A percentile compares a stretch with the other conserved stretches of the same genome.
These are phyloP conservation scores for Tinamus guttatus DNA, from an alignment of 2,113 vertebrate genomes.

Conservation along the genomic window DNA sequence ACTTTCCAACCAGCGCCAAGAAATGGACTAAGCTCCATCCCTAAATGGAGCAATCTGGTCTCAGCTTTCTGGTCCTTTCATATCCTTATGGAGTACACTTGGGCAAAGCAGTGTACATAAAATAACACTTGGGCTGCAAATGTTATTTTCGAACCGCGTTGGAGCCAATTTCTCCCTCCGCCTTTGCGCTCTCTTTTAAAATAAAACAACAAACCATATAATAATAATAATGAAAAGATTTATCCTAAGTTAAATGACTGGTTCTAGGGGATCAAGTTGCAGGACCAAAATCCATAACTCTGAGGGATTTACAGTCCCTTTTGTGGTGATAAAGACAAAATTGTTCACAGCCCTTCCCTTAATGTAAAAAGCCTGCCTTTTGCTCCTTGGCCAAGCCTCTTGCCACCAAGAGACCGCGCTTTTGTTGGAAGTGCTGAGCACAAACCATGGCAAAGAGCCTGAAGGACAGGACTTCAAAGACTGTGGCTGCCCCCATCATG, in stretches of 20 bases:
- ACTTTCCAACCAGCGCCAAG: not conserved
- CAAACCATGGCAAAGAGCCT: not conserved
- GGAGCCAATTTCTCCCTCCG: not conserved
- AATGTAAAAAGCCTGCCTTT: slow-evolving; percentile 31
- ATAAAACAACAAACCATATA: slow-evolving; percentile 5
- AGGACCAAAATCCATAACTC: not conserved
- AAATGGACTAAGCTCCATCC: not conserved
- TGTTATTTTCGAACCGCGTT: not conserved
- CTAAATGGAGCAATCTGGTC: not conserved
- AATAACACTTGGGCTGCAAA: not conserved
- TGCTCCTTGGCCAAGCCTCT: not conserved
- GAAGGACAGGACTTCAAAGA: slow-evolving; percentile 37
- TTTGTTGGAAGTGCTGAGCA: slow-evolving; percentile 35
- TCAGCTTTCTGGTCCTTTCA: not conserved
- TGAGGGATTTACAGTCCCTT: slow-evolving; percentile 39
- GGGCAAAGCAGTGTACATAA: not conserved
- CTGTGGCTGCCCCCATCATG: not conserved
- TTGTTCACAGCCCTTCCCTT: slow-evolving; percentile 31
- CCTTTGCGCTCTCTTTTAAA: not conserved
- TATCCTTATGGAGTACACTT: not conserved
- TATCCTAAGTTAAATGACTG: not conserved
- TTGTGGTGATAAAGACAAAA: slow-evolving; percentile 45
- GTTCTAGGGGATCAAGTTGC: slow-evolving; percentile 1
- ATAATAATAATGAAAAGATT: slow-evolving; percentile 31
- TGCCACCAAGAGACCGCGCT: slow-evolving; percentile 37